Evolutionary conservation across 2,888 invertebrate species (phyloP), one percentile per base, ranked within the genome.

Genomic region (Pachliopta kotzebuea): DNA sequence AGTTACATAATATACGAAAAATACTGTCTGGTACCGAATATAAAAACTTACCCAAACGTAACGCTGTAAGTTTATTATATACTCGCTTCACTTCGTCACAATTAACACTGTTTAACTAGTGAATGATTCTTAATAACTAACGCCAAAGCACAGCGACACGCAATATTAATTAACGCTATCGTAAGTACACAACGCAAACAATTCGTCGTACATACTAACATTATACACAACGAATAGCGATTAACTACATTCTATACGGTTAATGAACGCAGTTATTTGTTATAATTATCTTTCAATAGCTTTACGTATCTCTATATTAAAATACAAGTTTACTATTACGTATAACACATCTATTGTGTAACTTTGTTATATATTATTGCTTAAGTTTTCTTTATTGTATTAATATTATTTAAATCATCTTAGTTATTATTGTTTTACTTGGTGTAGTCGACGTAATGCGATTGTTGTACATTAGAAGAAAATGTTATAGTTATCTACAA

Each of bases 251-350:
- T 52, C 50, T 1, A n/a, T n/a, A n/a, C 50, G 50, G 6, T 21
- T 18, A 26, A 54, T 26, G 18, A 18, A 54, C 26, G 54, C n/a
- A 3, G 4, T 52, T 54, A 54, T 26, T 54, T 54, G 54, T 26
- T 26, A 18, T 54, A 18, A 4, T 63, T 63, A 42, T 62, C 50
- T 26, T 56, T 49, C 56, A 42, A 57, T 58, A 59, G 63, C 65
- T 58, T 60, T 23, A 64, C 31, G 59, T 60, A 64, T 58, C 62
- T 52, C 56, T 42, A 52, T n/a, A 26, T 54, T 53, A 63, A 63
- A 62, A n/a, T 17, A 42, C 54, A 54, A 24, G 26, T 24, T 54
- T 18, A 26, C 26, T 18, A 26, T 26, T 24, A 53, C 2, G 14
- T 23, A 14, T 37, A 37, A 14, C 14, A 37, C 1, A 23, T 21